Percentiles rank a stretch among this genome's conserved stretches.
phyloP scores from a whole-genome alignment of 2,888 invertebrate species.

The Caenorhabditis auriculariae region DNA sequence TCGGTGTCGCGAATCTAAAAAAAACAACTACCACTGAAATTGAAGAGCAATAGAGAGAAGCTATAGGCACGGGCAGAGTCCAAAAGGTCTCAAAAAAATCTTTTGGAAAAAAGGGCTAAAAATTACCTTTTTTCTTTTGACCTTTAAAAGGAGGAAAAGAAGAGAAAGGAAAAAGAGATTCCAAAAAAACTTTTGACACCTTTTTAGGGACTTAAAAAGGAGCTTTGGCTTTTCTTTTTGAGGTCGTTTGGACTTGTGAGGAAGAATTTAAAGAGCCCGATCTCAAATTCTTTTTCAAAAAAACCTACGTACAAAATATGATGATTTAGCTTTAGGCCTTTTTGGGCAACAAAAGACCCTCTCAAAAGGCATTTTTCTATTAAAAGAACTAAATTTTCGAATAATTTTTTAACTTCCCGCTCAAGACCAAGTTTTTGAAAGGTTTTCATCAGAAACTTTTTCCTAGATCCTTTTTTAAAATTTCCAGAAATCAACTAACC shows the following conservation, averaged over 20 bases:
- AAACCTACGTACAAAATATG: no score
- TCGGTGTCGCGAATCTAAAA: slow-evolving; percentile 83
- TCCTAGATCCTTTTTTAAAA: neutral
- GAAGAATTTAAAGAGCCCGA: no score
- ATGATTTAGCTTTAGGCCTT: no score
- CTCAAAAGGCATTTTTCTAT: neutral
- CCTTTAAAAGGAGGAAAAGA: neutral
- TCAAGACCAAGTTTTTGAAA: neutral
- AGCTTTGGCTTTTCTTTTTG: no score
- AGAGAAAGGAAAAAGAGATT: neutral
- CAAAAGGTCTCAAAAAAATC: no score
- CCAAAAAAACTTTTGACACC: neutral
- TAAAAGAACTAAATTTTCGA: neutral
- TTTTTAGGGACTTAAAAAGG: no score
- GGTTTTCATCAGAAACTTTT: neutral
- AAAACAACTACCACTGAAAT: neutral
- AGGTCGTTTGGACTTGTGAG: no score
- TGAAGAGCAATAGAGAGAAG: neutral
- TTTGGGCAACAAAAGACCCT: neutral
- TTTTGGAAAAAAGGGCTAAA: no score
- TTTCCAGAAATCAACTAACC: slow-evolving; percentile 28
- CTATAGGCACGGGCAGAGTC: no score
- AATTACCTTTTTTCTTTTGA: neutral
- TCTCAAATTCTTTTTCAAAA: no score
- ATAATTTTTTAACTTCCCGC: neutral